Base-by-base conservation (phyloP, 2,888 invertebrate species). In the Tipula vernalis region DNA sequence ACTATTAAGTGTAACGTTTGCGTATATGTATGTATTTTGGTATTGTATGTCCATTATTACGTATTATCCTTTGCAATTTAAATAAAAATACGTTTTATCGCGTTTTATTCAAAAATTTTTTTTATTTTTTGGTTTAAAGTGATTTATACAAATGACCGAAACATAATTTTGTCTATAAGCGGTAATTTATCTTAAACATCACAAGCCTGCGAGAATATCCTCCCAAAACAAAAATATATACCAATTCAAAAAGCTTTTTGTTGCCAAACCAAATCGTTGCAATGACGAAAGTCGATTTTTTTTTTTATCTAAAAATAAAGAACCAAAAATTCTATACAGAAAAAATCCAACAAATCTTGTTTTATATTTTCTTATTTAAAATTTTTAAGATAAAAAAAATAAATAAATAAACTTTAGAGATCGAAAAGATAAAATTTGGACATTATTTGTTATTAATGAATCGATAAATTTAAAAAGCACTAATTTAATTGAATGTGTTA, bases 381-480 rank as follows among this genome's bases (percentile, higher is more conserved):
- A 71, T 71, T 71, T 71, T 84, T 84, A 84, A 84, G 84, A 84
- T 84, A 84, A 84, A 84, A 41, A 84, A 84, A 84, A 84, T 28
- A 83, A 84, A 84, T 84, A 84, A 84, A 39, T 39, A 84, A 84
- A 84, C 41, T 84, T 36, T n/a, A 84, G 41, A 84, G 84, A 84
- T 84, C 39, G 84, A 84, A 84, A 84, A 84, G 84, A 84, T 84
- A 84, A 85, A 85, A 85, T 85, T 85, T 85, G 85, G 85, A 85
- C 85, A 85, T 85, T 85, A 85, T 85, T 85, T 85, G 85, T 85
- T 85, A 85, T 85, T 85, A 85, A 85, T 85, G 85, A 85, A 85
- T 85, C 85, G 85, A 85, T 85, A 85, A 85, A 85, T 85, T 85
- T 42, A 85, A 85, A 85, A 85, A 85, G 85, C 85, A 85, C 85